A percentile compares a stretch with the other conserved stretches of the same genome.
Conservation (phyloP, 2,113 vertebrate genomes). For the Mobula hypostoma region DNA sequence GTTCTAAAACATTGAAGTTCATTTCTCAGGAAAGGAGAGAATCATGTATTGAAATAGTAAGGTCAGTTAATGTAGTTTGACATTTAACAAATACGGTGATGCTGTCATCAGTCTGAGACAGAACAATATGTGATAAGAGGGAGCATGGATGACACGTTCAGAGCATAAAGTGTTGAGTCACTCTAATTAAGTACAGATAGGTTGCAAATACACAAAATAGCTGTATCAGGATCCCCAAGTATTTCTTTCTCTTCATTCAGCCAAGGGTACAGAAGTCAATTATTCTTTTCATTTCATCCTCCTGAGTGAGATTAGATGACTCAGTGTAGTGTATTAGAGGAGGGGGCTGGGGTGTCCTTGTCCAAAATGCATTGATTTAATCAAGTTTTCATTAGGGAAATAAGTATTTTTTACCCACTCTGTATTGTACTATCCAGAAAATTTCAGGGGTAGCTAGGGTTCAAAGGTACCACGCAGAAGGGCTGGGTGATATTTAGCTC, state of each 20-base stretch:
- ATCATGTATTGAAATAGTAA: too few species aligned
- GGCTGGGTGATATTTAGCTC: not conserved
- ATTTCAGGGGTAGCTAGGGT: not conserved
- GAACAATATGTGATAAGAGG: too few species aligned
- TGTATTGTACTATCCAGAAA: not conserved
- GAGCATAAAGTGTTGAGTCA: too few species aligned
- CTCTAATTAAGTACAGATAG: too few species aligned
- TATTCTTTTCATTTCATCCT: not conserved
- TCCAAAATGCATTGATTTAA: not conserved
- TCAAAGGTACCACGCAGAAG: not conserved
- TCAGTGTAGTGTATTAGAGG: too few species aligned
- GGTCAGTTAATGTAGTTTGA: too few species aligned
- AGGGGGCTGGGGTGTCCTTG: not conserved
- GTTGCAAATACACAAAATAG: too few species aligned
- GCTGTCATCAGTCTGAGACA: too few species aligned
- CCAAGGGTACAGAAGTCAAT: not conserved
- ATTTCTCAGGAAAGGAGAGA: too few species aligned
- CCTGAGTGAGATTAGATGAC: not conserved
- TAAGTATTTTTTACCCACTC: not conserved
- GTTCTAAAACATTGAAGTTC: too few species aligned
- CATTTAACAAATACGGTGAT: too few species aligned
- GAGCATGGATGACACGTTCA: too few species aligned
- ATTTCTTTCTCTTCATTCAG: not conserved
- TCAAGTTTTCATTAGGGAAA: not conserved
- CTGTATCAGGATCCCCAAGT: not conserved